These are phyloP conservation scores for Hemicordylus capensis DNA, from an alignment of 2,113 vertebrate species.

Conservation along the genomic window DNA sequence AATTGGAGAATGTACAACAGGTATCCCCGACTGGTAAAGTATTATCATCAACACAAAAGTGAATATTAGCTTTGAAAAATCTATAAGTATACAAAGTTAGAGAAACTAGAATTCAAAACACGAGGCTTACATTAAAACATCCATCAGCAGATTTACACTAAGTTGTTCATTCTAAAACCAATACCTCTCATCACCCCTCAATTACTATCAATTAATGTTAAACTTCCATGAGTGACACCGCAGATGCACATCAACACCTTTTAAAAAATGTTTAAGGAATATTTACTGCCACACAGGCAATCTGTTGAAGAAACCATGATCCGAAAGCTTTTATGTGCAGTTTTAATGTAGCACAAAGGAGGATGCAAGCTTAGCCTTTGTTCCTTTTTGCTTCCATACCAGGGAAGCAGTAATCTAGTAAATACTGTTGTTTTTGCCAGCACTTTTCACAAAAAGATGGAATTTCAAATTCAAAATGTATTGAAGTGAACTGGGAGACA, in stretches of 20 bases:
- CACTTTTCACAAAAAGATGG: too few relatives aligned
- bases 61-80: background rate
- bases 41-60: background rate
- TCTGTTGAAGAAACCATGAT: background rate
- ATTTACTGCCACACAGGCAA: slow-evolving; percentile 31
- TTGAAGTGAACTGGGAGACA: too few relatives aligned
- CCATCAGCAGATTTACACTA: background rate
- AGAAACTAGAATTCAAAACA: too few relatives aligned
- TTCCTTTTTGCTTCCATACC: background rate
- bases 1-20: background rate
- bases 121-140: background rate
- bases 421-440: background rate
- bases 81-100: background rate
- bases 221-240: slow-evolving; percentile 54
- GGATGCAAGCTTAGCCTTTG: background rate
- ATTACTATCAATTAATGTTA: background rate
- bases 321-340: background rate
- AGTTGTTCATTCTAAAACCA: background rate
- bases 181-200: background rate
- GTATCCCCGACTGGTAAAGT: background rate
- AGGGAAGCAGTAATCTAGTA: background rate
- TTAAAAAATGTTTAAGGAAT: slow-evolving; percentile 43
- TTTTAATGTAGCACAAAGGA: background rate
- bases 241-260: slow-evolving; percentile 67
- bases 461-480: too few relatives aligned